These are phyloP conservation scores for Apogon talboti DNA, from an alignment of 2,797 vertebrate genomes.

Conservation along the genomic window DNA sequence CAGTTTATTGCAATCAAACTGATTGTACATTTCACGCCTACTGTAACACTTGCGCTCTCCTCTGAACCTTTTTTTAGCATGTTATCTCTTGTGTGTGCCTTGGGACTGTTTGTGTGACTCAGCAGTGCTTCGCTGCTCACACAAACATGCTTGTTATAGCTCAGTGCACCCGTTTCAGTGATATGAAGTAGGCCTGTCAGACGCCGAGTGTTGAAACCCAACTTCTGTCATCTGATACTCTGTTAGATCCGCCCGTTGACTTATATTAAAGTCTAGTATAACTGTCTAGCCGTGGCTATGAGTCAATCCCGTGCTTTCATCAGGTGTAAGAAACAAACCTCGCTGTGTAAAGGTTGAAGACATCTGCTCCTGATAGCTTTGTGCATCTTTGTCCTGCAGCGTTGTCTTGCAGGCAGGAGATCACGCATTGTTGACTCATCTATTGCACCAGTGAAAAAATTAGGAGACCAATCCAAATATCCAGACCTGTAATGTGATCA, in stretches of 20 bases:
- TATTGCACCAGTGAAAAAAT: background rate
- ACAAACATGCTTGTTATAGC: conserved; percentile 52
- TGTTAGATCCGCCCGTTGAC: conserved; percentile 40
- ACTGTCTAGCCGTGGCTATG: conserved; percentile 18
- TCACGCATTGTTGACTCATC: conserved; percentile 17
- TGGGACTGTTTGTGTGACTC: conserved; percentile 60
- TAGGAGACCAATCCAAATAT: too few species aligned
- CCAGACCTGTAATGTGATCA: too few species aligned
- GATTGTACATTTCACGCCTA: conserved; percentile 19
- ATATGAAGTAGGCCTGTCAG: conserved; percentile 41
- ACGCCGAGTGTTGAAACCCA: conserved; percentile 40
- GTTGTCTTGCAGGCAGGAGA: conserved; percentile 42
- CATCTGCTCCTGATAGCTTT: conserved; percentile 31
- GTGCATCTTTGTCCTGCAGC: conserved; percentile 16
- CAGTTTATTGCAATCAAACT: conserved; percentile 31
- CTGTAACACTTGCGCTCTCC: conserved; percentile 15
- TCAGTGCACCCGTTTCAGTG: conserved; percentile 23
- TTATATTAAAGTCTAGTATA: conserved; percentile 23
- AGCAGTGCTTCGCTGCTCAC: conserved; percentile 46
- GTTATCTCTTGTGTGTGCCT: conserved; percentile 21
- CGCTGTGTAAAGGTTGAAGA: conserved; percentile 25
- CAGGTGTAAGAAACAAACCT: conserved; percentile 23
- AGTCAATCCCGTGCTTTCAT: conserved; percentile 25
- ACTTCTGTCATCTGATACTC: conserved; percentile 60
- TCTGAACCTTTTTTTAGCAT: conserved; percentile 18